phyloP scores from a whole-genome alignment of 2,888 invertebrate species.

The Busseola fusca region DNA sequence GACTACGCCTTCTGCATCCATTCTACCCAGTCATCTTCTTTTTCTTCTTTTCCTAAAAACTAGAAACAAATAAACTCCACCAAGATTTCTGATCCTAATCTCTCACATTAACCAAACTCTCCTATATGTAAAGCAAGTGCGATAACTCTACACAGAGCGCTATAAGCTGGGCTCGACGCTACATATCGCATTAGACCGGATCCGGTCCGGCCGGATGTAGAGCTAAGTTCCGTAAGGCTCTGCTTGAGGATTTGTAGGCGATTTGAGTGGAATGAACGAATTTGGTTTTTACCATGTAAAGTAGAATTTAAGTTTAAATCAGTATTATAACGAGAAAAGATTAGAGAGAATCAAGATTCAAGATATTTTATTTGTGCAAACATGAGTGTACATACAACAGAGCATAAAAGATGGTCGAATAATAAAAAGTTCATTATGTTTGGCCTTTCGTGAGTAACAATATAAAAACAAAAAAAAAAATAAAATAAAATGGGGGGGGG shows the following conservation, averaged over 20 bases:
- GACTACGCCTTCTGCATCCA: too few relatives aligned
- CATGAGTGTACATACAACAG: too few relatives aligned
- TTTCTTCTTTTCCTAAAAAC: too few relatives aligned
- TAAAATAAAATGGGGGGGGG: too few relatives aligned
- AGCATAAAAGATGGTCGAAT: too few relatives aligned
- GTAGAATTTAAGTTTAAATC: background rate
- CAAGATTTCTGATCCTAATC: constrained; percentile 5
- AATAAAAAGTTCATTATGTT: too few relatives aligned
- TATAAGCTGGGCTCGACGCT: constrained; percentile 71
- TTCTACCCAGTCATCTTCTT: too few relatives aligned
- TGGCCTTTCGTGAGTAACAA: too few relatives aligned
- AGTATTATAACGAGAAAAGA: background rate
- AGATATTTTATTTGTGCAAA: too few relatives aligned
- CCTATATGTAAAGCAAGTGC: constrained; percentile 24
- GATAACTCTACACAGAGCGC: constrained; percentile 65
- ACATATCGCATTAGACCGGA: constrained; percentile 77
- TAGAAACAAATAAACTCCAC: background rate
- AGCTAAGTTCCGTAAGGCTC: constrained; percentile 67
- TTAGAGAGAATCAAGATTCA: background rate
- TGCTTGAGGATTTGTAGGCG: constrained; percentile 24
- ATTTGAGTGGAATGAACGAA: constrained; percentile 3
- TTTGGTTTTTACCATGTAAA: background rate
- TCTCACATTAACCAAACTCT: constrained; percentile 2
- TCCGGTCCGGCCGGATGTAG: constrained; percentile 75
- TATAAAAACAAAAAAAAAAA: too few relatives aligned